Base-by-base conservation (phyloP, 2,888 invertebrate genomes). In the Podabrus alpinus region DNA sequence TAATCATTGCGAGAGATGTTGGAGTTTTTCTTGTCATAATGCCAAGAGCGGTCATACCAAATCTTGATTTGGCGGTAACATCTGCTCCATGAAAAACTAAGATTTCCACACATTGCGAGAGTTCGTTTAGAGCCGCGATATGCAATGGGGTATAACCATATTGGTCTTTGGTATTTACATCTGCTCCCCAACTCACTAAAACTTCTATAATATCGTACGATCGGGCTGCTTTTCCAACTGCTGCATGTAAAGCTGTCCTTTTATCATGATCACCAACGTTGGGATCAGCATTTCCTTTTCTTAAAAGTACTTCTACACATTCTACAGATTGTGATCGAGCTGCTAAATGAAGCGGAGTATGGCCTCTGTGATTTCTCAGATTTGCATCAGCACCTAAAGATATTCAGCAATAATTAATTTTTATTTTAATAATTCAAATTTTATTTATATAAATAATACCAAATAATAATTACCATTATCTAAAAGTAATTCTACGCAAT, bases 1-100 rank as follows among this genome's bases (percentile, higher is more conserved):
- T 92, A 79, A 96, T 92, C 90, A 95, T 94, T 45, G 93, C 93
- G 80, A 96, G 89, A 16, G 95, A 95, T 11, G 95, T 94, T 11
- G 96, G 96, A 3, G 95, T 96, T 88, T 95, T 95, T 77, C 96
- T 90, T 16, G 95, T 92, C 77, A 96, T 95, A 78, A 96, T 94
- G 81, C 95, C 94, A 75, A 96, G 88, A 21, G 95, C 95, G 9
- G 95, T 94, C 85, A 95, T 94, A 74, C 96, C 95, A 83, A 95
- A 95, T 86, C 94, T 95, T 69, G 95, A 96, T 83, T 94, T 92
- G 2, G 95, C 94, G 13, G 95, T 95, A n/a, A 96, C 93, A 88
- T 96, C 96, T 68, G 95, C 95, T 3, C 95, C 96, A 84, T 94
- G 93, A 83, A 92, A 93, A 77, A 96, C 93, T 78, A 96, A 87